Base-by-base conservation (phyloP, 2,113 vertebrate species). In the Nibea coibor region DNA sequence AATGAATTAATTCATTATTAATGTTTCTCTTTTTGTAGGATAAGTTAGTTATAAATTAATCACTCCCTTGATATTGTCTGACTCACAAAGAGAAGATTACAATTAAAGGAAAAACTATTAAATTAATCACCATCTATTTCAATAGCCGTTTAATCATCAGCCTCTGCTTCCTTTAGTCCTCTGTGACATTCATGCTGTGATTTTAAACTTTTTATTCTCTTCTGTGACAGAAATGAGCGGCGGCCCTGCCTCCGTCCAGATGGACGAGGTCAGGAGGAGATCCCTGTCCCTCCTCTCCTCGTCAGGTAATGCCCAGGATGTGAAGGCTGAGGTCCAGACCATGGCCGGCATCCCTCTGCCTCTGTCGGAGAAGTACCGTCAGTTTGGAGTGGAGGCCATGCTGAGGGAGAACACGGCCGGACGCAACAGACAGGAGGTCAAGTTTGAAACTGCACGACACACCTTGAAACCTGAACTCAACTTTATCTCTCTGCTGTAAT, bases 281-380 rank as follows among this genome's bases (percentile, higher is more conserved):
- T 86, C 90, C 11, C 78, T 67, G 75, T 83, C 88, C 16, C 75
- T 80, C n/a, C 92, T 95, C 39, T 39, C 84, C 0, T 61, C 81
- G 15, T 82, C 89, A 0, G 93, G 92, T 4, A 0, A 35, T 35
- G 89, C 83, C n/a, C 89, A 89, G 87, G 87, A 92, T 0, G 90
- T 93, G 62, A 92, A 74, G 78, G 31, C 72, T 0, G 87, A 91
- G 0, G 85, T 94, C 51, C 91, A 90, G 87, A 47, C 69, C 1
- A 90, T 95, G 90, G 93, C 93, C 14, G 0, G 16, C 59, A 14
- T 86, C 3, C 35, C 74, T 4, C 82, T 93, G 83, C 89, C 92
- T 0, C 84, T 90, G 66, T 87, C 91, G 0, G 87, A 92, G 75
- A 94, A 94, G 76, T 95, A 95, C 71, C 50, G 4, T 0, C 89